phyloP scores from a whole-genome alignment of 1,140 invertebrate genomes.

The Tribolium madens region DNA sequence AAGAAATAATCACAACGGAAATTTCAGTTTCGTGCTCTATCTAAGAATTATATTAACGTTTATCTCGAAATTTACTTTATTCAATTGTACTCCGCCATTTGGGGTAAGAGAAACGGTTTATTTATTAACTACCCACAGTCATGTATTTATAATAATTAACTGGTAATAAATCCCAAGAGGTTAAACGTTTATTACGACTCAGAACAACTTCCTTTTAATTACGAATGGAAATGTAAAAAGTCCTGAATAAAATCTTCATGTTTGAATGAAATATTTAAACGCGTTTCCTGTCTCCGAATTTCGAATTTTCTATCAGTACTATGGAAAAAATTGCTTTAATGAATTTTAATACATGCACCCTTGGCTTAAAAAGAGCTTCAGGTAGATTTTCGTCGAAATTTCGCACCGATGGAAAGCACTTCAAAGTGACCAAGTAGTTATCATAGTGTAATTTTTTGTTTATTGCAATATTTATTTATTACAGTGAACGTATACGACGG shows the following conservation, averaged over 20 bases:
- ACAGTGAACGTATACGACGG: slow-evolving; percentile 83
- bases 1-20: slow-evolving; percentile 1
- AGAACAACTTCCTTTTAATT: not conserved
- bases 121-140: slow-evolving; percentile 33
- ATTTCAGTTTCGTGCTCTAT: slow-evolving; percentile 1
- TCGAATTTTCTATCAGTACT: slow-evolving; percentile 13
- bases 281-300: not conserved
- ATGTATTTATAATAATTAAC: slow-evolving; percentile 27
- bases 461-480: slow-evolving; percentile 59
- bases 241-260: not conserved
- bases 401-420: not conserved
- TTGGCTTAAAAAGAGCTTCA: not conserved
- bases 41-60: not conserved
- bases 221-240: not conserved
- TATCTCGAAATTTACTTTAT: not conserved
- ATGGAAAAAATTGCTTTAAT: slow-evolving; percentile 21
- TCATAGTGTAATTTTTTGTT: not conserved
- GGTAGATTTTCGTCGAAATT: not conserved
- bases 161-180: slow-evolving; percentile 12
- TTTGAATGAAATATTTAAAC: slow-evolving; percentile 6
- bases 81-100: slow-evolving; percentile 5
- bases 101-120: slow-evolving; percentile 25
- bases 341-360: slow-evolving; percentile 30
- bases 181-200: slow-evolving; percentile 28
- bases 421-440: too few species aligned